phyloP scores from a whole-genome alignment of 2,888 invertebrate species.

The Leptothorax acervorum region DNA sequence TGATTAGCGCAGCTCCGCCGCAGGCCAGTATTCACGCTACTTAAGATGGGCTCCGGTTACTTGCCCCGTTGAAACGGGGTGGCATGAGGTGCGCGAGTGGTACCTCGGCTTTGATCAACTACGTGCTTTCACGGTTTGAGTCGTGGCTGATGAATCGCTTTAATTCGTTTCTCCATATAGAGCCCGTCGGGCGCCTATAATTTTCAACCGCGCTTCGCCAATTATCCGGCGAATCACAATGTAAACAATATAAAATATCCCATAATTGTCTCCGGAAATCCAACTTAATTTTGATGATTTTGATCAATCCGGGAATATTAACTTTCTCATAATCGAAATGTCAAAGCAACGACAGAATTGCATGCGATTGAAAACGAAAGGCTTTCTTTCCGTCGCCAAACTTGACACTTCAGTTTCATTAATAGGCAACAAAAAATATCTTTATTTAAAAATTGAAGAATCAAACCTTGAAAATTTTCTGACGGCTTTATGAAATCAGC shows the following conservation, averaged over 20 bases:
- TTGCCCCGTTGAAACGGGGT: conserved; percentile 61
- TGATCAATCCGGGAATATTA: background rate
- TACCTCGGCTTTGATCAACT: conserved; percentile 70
- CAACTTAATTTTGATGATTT: background rate
- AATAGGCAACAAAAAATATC: background rate
- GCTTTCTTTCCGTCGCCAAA: background rate
- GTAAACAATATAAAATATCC: conserved; percentile 22
- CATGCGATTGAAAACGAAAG: background rate
- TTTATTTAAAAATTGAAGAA: background rate
- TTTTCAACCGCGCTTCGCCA: conserved; percentile 52
- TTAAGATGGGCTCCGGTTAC: conserved; percentile 70
- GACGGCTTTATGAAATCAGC: background rate
- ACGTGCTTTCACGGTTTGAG: conserved; percentile 68
- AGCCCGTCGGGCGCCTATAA: conserved; percentile 60
- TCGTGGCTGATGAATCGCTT: conserved; percentile 69
- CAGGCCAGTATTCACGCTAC: conserved; percentile 67
- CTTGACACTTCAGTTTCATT: background rate
- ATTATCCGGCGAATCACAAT: conserved; percentile 44
- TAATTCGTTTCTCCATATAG: conserved; percentile 67
- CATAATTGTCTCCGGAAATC: background rate
- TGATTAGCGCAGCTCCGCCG: conserved; percentile 68
- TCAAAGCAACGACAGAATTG: background rate
- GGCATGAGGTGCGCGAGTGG: conserved; percentile 59
- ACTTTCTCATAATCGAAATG: conserved; percentile 5
- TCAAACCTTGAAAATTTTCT: background rate